Evolutionary conservation across 1,140 invertebrate species (phyloP), one percentile per base, ranked within the genome.

Genomic region (Drosophila watanabei): DNA sequence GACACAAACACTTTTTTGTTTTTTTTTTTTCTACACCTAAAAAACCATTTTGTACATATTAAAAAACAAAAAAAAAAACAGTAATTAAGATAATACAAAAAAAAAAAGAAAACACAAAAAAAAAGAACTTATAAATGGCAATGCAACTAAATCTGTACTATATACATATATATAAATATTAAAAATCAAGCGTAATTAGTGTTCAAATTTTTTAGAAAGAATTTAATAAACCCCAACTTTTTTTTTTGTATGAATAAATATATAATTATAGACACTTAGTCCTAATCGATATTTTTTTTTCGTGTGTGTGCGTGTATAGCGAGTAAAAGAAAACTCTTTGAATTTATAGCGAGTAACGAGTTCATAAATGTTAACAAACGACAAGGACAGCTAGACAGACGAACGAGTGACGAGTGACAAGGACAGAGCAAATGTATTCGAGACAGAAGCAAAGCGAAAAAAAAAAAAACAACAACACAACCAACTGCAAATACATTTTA

Each of bases 331-430:
- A 68, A 77, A 71, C 80, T 88, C 84, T 88, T 87, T 88, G 84
- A 88, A 88, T 88, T 88, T 88, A 88, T 88, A 88, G 84, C 52
- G 51, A 57, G 84, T 88, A 88, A 88, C 68, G 85, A 88, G 80
- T 88, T 83, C 85, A 62, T 80, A 72, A 82, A 86, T 82, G 79
- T 87, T 82, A 86, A 79, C 63, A 62, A 79, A 48, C 39, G 37
- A 43, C 41, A 51, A 51, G 24, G 46, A 66, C 28, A 51, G 20
- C 35, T 32, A 63, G 9, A 63, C 33, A 9, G 33, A 66, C 28
- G 13, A 6, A 52, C 30, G n/a, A 49, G 13, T 9, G 7, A 61
- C 39, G n/a, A 13, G 43, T 8, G 16, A 39, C 24, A 2, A 49
- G 63, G 39, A 60, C 63, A 37, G n/a, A 43, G 18, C 33, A 84